These are phyloP conservation scores for roundworm (Caenorhabditis elegans) DNA, from an alignment of 1,140 invertebrate genomes.

Conservation along the genomic window DNA sequence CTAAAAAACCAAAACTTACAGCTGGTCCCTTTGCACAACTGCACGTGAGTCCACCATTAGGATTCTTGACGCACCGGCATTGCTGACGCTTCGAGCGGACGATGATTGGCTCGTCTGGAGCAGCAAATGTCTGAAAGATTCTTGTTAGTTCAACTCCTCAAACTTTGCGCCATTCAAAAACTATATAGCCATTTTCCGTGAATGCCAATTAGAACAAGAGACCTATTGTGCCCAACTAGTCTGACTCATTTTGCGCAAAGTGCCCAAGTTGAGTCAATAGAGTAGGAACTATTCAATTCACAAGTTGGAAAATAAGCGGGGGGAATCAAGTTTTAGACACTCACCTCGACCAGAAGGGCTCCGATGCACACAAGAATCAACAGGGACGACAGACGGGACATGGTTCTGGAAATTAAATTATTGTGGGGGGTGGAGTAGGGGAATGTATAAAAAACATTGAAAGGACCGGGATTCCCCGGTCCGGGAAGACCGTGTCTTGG, in stretches of 20 bases:
- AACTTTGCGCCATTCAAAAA: too few species aligned
- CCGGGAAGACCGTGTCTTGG: too few species aligned
- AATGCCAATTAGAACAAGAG: too few species aligned
- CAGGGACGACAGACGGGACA: not conserved
- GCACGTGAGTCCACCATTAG: constrained; percentile 34
- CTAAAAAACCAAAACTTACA: constrained; percentile 16
- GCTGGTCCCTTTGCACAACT: constrained; percentile 36
- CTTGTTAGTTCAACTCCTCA: too few species aligned
- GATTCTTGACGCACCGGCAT: constrained; percentile 38
- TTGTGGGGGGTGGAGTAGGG: too few species aligned
- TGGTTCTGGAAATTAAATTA: not conserved
- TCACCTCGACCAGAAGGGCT: constrained; percentile 9
- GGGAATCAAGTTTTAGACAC: not conserved
- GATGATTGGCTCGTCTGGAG: constrained; percentile 14
- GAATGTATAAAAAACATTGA: too few species aligned
- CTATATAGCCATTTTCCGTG: too few species aligned
- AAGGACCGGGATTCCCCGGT: too few species aligned
- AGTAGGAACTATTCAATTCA: not conserved
- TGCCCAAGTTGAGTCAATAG: too few species aligned
- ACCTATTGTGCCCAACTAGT: too few species aligned
- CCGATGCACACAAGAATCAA: constrained; percentile 11
- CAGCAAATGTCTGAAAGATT: constrained; percentile 12
- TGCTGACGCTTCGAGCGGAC: constrained; percentile 41
- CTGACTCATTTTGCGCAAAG: too few species aligned
- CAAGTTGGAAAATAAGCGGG: too few species aligned